phyloP scores from a whole-genome alignment of 2,888 invertebrate genomes.

The Cerastis rubricosa region DNA sequence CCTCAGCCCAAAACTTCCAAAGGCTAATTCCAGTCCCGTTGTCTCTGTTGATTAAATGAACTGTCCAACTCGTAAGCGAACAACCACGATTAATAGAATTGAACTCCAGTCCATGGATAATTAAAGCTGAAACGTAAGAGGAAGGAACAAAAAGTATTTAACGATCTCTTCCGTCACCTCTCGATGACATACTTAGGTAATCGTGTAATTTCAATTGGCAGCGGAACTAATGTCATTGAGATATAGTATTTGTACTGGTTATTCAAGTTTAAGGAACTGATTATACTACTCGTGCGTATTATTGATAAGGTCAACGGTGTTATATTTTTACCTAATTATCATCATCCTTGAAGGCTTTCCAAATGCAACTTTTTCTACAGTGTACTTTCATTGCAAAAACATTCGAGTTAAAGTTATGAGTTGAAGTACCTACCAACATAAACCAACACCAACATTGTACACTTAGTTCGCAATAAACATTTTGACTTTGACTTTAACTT shows the following conservation, averaged over 20 bases:
- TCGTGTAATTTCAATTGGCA: conserved; percentile 31
- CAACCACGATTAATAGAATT: conserved; percentile 55
- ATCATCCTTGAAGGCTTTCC: neutral
- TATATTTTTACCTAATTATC: neutral
- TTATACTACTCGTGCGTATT: neutral
- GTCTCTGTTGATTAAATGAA: conserved; percentile 50
- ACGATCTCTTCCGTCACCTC: conserved; percentile 26
- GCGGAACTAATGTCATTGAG: conserved; percentile 18
- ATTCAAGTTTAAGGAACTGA: conserved; percentile 16
- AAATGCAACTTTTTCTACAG: neutral
- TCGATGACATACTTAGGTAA: conserved; percentile 17
- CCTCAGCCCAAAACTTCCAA: neutral
- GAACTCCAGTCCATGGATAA: conserved; percentile 44
- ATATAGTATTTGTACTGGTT: conserved; percentile 14
- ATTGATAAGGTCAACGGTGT: neutral
- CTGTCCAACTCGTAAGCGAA: conserved; percentile 48
- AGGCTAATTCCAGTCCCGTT: conserved; percentile 12
- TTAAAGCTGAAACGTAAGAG: conserved; percentile 50
- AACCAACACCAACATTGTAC: too few species aligned
- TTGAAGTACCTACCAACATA: too few species aligned
- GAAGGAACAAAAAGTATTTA: conserved; percentile 48
- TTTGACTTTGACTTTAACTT: too few species aligned
- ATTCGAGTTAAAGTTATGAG: neutral
- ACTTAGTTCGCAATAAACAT: too few species aligned
- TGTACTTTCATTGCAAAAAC: neutral